Conservation (phyloP, 1,140 invertebrate species). For the Aphis craccivora region DNA sequence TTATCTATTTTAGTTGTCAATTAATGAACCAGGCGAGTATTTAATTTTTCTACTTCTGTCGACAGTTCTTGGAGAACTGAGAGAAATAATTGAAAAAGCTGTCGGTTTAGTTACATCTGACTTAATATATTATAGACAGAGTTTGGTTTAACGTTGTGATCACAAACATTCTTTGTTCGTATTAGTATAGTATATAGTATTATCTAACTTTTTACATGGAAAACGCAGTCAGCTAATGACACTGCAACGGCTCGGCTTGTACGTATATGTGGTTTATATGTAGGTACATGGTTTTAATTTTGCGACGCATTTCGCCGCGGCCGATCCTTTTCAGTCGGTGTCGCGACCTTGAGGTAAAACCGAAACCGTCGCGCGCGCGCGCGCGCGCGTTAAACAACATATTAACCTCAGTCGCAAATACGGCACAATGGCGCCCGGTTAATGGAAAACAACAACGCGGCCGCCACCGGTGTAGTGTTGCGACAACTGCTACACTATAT, state of each 20-base stretch:
- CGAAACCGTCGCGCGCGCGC: constrained; percentile 20
- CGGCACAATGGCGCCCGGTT: constrained; percentile 30
- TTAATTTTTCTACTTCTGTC: background rate
- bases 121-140: too few relatives aligned
- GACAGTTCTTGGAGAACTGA: background rate
- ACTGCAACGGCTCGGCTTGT: background rate
- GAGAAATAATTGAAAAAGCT: background rate
- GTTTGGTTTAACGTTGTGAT: too few relatives aligned
- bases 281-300: too few relatives aligned
- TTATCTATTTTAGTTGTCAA: background rate
- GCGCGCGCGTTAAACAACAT: background rate
- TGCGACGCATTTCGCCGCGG: background rate
- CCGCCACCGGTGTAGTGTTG: background rate
- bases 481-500: background rate
- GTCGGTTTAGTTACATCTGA: background rate
- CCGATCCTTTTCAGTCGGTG: background rate
- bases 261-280: too few relatives aligned
- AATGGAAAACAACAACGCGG: constrained; percentile 2
- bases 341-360: constrained; percentile 20
- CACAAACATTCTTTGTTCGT: too few relatives aligned
- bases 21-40: background rate
- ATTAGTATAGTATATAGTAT: too few relatives aligned
- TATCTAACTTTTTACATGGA: background rate
- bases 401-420: background rate
- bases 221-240: background rate